These are phyloP conservation scores for Myotis findleyi DNA, from an alignment of 2,797 vertebrate species.

Conservation along the genomic window DNA sequence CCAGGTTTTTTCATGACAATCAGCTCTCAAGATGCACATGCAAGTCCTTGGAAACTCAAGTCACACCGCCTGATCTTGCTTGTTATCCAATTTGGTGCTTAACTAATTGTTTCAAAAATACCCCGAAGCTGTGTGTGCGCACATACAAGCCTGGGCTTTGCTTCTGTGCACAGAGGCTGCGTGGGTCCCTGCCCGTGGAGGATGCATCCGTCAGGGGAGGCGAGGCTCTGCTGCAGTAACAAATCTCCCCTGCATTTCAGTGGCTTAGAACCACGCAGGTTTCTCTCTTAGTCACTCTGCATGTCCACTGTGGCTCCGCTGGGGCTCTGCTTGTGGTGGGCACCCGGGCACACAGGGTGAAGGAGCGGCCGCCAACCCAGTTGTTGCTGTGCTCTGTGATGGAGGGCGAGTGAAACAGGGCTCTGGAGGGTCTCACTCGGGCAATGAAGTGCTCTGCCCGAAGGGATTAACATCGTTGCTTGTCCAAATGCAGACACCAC, in stretches of 20 bases:
- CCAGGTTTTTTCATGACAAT: constrained; percentile 1
- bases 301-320: fast-evolving
- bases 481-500: not conserved
- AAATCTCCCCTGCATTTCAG: not conserved
- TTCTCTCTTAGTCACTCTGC: not conserved
- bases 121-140: not conserved
- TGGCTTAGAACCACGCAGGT: not conserved
- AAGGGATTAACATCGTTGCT: not conserved
- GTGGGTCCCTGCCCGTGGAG: not conserved
- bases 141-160: not conserved
- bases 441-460: not conserved
- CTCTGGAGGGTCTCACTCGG: not conserved
- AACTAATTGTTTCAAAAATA: constrained; percentile 52
- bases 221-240: not conserved
- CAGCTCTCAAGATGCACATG: not conserved
- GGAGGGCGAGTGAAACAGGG: not conserved
- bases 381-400: not conserved
- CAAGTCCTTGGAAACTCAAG: constrained; percentile 37
- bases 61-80: not conserved
- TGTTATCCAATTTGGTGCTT: constrained; percentile 37
- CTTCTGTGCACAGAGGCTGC: not conserved
- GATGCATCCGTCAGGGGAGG: not conserved
- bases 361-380: not conserved
- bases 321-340: not conserved
- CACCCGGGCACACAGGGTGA: not conserved